These are phyloP conservation scores for Falco rusticolus DNA, from an alignment of 2,797 vertebrate species.

Conservation along the genomic window DNA sequence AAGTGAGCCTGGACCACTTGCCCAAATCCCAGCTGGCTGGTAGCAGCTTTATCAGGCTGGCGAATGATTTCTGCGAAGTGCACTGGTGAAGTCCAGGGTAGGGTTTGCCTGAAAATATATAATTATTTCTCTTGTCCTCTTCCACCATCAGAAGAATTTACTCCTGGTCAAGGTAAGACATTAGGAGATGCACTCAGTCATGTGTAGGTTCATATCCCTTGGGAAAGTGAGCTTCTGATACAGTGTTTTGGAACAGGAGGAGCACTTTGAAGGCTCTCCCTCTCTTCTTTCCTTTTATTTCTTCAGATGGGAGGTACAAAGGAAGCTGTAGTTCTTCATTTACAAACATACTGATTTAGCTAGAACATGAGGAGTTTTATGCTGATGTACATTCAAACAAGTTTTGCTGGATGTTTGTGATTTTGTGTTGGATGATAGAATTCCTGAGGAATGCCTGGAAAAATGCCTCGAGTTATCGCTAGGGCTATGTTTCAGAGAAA, in stretches of 20 bases:
- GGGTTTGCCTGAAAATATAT: neutral
- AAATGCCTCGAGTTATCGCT: neutral
- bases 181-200: rapidly evolving
- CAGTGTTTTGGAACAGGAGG: neutral
- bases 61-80: neutral
- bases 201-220: neutral
- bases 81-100: neutral
- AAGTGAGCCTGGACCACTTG: neutral
- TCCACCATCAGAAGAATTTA: neutral
- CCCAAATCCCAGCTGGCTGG: neutral
- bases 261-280: neutral
- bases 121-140: neutral
- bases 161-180: neutral
- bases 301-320: neutral
- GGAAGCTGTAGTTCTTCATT: neutral
- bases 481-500: neutral
- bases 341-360: neutral
- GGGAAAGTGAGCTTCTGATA: neutral
- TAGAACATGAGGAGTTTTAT: neutral
- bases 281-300: neutral
- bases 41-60: neutral
- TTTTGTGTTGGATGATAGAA: slow-evolving; percentile 6
- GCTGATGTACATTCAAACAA: neutral
- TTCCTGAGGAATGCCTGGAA: slow-evolving; percentile 31
- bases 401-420: neutral